Percentiles rank a stretch among this genome's conserved stretches.
These are phyloP conservation scores for Embiotoca jacksoni DNA, from an alignment of 2,113 vertebrate genomes.

Conservation along the genomic window DNA sequence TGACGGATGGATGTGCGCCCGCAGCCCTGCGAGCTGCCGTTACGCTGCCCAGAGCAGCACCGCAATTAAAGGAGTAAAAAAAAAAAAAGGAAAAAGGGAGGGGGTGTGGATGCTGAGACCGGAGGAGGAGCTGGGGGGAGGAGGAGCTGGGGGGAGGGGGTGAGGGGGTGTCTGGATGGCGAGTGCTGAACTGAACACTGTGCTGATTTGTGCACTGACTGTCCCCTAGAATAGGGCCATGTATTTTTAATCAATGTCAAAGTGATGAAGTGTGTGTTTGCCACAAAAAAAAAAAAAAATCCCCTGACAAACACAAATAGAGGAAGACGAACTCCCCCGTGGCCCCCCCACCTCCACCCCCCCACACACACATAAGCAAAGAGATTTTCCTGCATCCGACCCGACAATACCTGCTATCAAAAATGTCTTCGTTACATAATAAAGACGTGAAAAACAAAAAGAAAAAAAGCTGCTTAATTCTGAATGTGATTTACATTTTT, in stretches of 20 bases:
- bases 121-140: conserved; percentile 38
- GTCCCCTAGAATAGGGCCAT: conserved; percentile 77
- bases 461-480: conserved; percentile 23
- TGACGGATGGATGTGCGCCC: conserved; percentile 69
- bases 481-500: conserved; percentile 70
- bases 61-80: conserved; percentile 73
- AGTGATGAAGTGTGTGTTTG: conserved; percentile 82
- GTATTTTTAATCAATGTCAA: conserved; percentile 85
- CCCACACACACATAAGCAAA: conserved; percentile 9
- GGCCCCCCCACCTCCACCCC: conserved; percentile 35
- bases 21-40: conserved; percentile 59
- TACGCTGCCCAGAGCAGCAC: conserved; percentile 71
- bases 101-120: conserved; percentile 52
- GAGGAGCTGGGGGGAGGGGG: conserved; percentile 43
- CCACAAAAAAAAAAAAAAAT: conserved; percentile 61
- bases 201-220: conserved; percentile 79
- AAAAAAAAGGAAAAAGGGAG: no score
- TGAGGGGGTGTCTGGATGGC: conserved; percentile 36
- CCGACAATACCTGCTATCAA: conserved; percentile 16
- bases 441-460: not conserved
- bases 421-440: conserved; percentile 37
- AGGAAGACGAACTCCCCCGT: conserved; percentile 72
- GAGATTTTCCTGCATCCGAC: conserved; percentile 50
- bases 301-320: conserved; percentile 80
- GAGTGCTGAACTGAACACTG: conserved; percentile 64